Conservation (phyloP, 2,888 invertebrate species). For the Scaptodrosophila latifasciaeformis region DNA sequence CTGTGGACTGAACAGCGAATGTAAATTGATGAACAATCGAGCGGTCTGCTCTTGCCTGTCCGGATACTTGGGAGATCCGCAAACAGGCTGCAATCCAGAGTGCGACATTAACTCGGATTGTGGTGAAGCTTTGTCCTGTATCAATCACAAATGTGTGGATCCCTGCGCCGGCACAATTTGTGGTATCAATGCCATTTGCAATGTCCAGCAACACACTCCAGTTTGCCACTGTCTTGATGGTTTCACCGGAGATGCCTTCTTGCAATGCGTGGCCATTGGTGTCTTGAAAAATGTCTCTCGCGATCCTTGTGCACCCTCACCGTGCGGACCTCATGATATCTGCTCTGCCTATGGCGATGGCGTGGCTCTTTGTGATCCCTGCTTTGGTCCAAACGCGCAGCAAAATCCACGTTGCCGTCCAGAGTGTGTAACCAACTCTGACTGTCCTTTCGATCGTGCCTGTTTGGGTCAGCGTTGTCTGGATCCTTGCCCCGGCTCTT, state of each 20-base stretch:
- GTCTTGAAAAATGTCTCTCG: constrained; percentile 79
- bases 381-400: constrained; percentile 80
- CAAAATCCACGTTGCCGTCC: constrained; percentile 86
- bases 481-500: constrained; percentile 87
- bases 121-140: constrained; percentile 82
- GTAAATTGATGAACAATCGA: constrained; percentile 81
- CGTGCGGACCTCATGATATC: constrained; percentile 81
- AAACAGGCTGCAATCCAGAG: constrained; percentile 84
- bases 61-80: constrained; percentile 87
- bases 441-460: constrained; percentile 86
- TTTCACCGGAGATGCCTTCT: constrained; percentile 86
- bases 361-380: constrained; percentile 87
- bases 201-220: constrained; percentile 88
- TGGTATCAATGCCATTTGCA: constrained; percentile 87
- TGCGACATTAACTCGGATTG: constrained; percentile 90
- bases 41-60: constrained; percentile 87
- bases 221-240: constrained; percentile 86
- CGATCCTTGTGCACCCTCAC: constrained; percentile 85
- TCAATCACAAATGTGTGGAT: constrained; percentile 84
- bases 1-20: constrained; percentile 87
- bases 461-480: constrained; percentile 84
- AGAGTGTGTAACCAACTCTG: constrained; percentile 87
- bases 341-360: constrained; percentile 84
- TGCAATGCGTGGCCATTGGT: constrained; percentile 80
- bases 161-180: constrained; percentile 85